Percentiles rank a stretch among this genome's conserved stretches.
These are phyloP conservation scores for Drosophila crucigera DNA, from an alignment of 2,888 invertebrate genomes.

Conservation along the genomic window DNA sequence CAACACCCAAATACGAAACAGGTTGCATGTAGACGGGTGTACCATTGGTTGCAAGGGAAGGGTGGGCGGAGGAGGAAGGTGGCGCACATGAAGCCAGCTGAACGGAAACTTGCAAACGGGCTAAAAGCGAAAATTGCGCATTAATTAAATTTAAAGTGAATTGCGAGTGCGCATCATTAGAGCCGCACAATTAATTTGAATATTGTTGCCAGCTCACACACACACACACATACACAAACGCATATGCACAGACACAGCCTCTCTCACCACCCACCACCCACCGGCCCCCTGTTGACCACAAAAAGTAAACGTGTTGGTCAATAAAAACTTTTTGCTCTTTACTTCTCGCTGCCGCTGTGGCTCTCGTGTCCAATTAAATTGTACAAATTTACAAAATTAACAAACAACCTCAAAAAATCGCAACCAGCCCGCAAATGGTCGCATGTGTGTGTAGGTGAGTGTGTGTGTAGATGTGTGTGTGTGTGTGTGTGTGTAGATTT, in stretches of 20 bases:
- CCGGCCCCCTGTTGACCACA: slow-evolving; percentile 47
- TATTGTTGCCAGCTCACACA: slow-evolving; percentile 52
- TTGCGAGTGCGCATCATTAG: slow-evolving; percentile 73
- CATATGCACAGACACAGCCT: neutral
- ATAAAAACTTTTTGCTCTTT: slow-evolving; percentile 34
- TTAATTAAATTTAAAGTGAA: slow-evolving; percentile 76
- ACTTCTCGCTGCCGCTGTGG: slow-evolving; percentile 24
- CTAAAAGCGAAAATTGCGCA: slow-evolving; percentile 72
- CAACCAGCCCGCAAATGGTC: slow-evolving; percentile 9
- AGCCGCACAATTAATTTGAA: slow-evolving; percentile 67
- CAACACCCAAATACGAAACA: slow-evolving; percentile 28
- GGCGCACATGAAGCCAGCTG: slow-evolving; percentile 17
- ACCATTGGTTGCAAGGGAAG: neutral
- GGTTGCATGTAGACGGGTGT: neutral
- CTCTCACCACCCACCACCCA: neutral
- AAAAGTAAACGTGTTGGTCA: slow-evolving; percentile 68
- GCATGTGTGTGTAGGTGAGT: neutral
- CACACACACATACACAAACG: neutral
- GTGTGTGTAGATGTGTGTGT: slow-evolving; percentile 11
- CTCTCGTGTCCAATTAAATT: slow-evolving; percentile 75
- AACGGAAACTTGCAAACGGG: slow-evolving; percentile 54
- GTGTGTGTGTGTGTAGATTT: slow-evolving; percentile 4
- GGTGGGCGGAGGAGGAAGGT: neutral
- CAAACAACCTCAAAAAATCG: slow-evolving; percentile 54
- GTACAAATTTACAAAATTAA: slow-evolving; percentile 76